Evolutionary conservation across 2,797 vertebrate genomes (phyloP).

Genomic region (Miichthys miiuy): DNA sequence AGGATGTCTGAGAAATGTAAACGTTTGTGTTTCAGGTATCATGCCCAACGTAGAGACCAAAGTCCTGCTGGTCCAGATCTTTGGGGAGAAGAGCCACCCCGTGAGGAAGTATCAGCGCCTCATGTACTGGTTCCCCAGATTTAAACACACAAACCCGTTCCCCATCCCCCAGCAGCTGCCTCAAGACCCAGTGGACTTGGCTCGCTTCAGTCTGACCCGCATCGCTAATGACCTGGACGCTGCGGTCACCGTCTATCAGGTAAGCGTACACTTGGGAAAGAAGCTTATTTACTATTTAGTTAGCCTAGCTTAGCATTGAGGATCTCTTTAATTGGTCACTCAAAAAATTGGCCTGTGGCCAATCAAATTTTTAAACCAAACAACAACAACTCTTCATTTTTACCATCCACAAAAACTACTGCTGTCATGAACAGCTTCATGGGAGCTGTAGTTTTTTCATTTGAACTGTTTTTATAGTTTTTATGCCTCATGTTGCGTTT

Average conservation of each 20-base stretch:
- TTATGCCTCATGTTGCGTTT: background rate
- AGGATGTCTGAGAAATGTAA: background rate
- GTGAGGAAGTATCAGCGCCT: slow-evolving; percentile 90
- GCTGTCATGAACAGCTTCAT: background rate
- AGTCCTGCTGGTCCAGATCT: slow-evolving; percentile 89
- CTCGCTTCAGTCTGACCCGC: slow-evolving; percentile 85
- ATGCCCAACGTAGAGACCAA: slow-evolving; percentile 89
- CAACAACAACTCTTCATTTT: background rate
- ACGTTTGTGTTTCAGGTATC: slow-evolving; percentile 81
- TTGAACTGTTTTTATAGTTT: background rate
- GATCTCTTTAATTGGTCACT: background rate
- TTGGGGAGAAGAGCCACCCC: slow-evolving; percentile 89
- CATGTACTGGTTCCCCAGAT: slow-evolving; percentile 92
- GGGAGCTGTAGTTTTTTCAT: background rate
- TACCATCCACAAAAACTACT: background rate
- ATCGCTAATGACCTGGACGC: slow-evolving; percentile 87
- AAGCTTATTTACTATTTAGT: background rate
- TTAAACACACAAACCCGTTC: slow-evolving; percentile 89
- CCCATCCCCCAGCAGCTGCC: slow-evolving; percentile 85
- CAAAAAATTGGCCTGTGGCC: background rate
- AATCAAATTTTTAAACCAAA: background rate
- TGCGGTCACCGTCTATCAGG: slow-evolving; percentile 88
- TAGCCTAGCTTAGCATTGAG: background rate
- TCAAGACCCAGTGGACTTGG: slow-evolving; percentile 86
- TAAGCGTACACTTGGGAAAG: slow-evolving; percentile 37